Percentiles rank a stretch among this genome's conserved stretches.
phyloP scores from a whole-genome alignment of 2,888 invertebrate genomes.

The Chorisops tibialis region DNA sequence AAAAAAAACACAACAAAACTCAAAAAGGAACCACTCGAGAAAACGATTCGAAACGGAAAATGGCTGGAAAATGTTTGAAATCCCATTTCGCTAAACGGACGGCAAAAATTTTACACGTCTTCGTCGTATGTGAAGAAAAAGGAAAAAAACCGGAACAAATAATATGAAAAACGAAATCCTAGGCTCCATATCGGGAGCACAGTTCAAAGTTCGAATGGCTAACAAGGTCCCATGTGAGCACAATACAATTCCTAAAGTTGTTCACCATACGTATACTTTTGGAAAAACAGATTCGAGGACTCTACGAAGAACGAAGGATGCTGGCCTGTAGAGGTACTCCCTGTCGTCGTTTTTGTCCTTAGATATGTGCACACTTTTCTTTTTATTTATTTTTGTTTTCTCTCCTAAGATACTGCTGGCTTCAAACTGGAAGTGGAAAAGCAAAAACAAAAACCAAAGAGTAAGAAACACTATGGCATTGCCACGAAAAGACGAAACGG shows the following conservation, averaged over 20 bases:
- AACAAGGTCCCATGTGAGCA: conserved; percentile 30
- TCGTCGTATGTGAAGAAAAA: too few species aligned
- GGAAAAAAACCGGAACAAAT: neutral
- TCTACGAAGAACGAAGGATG: too few species aligned
- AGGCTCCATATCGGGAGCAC: conserved; percentile 9
- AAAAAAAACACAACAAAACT: neutral
- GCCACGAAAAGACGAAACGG: too few species aligned
- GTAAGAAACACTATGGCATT: neutral
- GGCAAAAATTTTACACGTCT: neutral
- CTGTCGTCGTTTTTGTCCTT: neutral
- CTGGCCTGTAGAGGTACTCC: too few species aligned
- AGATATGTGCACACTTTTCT: conserved; percentile 22
- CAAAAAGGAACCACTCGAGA: neutral
- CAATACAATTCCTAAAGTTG: conserved; percentile 20
- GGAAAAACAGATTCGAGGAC: too few species aligned
- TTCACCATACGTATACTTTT: conserved; percentile 12
- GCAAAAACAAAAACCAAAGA: neutral
- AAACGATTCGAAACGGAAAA: conserved; percentile 9
- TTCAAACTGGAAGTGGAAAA: too few species aligned
- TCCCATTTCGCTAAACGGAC: conserved; percentile 18
- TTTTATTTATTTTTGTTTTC: conserved; percentile 7
- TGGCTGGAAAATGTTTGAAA: conserved; percentile 17
- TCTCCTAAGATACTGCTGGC: too few species aligned
- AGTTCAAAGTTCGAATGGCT: conserved; percentile 31
- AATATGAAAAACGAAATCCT: conserved; percentile 10